A percentile compares a stretch with the other conserved stretches of the same genome.
phyloP scores from a whole-genome alignment of 2,797 vertebrate species.

The Danio tinwini region DNA sequence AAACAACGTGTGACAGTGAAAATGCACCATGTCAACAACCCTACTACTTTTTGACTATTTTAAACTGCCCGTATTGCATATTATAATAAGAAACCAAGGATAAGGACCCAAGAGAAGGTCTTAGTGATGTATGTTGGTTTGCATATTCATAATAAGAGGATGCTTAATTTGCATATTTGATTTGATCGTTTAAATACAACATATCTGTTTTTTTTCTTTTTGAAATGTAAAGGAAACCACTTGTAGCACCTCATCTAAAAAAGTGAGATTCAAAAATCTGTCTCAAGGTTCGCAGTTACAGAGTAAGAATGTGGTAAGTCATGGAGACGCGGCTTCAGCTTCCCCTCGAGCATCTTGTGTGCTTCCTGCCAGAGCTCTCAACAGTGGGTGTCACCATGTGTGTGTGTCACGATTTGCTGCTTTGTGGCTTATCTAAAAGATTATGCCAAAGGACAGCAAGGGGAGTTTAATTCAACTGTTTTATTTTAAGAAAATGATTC shows the following conservation, averaged over 20 bases:
- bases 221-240: not conserved
- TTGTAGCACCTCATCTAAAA: not conserved
- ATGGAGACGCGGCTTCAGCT: constrained; percentile 17
- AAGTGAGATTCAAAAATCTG: not conserved
- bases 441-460: not conserved
- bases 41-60: too few species aligned
- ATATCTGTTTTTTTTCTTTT: not conserved
- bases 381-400: constrained; percentile 36
- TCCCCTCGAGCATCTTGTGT: constrained; percentile 21
- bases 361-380: constrained; percentile 31
- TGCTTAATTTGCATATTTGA: too few species aligned
- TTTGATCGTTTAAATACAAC: not conserved
- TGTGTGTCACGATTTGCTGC: constrained; percentile 31
- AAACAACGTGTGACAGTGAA: too few species aligned
- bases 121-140: too few species aligned
- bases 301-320: constrained; percentile 30
- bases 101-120: too few species aligned
- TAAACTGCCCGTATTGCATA: too few species aligned
- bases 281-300: not conserved
- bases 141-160: too few species aligned
- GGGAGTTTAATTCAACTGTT: not conserved
- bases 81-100: too few species aligned
- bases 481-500: constrained; percentile 1
- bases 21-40: too few species aligned
- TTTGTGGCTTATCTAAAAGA: not conserved